Base-by-base conservation (phyloP, 2,113 vertebrate genomes). In the Oreochromis niloticus region DNA sequence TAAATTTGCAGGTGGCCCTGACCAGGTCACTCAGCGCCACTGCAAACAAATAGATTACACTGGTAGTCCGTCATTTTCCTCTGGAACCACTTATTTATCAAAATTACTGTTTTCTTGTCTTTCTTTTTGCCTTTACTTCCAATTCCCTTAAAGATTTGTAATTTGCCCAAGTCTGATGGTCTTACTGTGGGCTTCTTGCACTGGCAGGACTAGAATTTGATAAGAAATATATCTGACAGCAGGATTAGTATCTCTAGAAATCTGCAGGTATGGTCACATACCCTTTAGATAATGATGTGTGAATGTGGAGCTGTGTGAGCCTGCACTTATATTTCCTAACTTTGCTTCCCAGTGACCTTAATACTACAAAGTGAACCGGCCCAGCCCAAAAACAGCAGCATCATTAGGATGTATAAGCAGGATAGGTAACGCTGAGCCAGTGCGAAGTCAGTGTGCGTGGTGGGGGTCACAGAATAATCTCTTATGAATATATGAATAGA, bases 401-500 rank as follows among this genome's bases (percentile, higher is more conserved):
- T 73, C 11, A 79, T 93, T 88, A 89, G 22, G 63, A 85, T 87
- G 81, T 83, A 68, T 50, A 68, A 86, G 36, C 19, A 43, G 75
- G 61, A 34, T 43, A 12, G 27, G 81, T 43, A 73, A 82, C 46
- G 75, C 39, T 52, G 73, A 87, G 39, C 50, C 36, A 34, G 43
- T 87, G 85, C 75, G 63, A 87, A 88, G 80, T 82, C 82, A 46
- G 80, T 92, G 86, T 82, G 36, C 55, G 19, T 66, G 61, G 34
- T 66, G 61, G 17, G 87, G 88, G 93, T 91, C 81, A n/a, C 41
- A 13, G 27, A 30, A 34, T 71, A 22, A 87, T 79, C 91, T 86
- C 66, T 82, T 56, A 80, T 54, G 84, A 90, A 90, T 93, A 88
- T 83, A 90, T 91, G 87, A 93, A 94, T 92, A 88, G 55, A 82